Evolutionary conservation across 2,888 invertebrate genomes (phyloP), one percentile per base, ranked within the genome.

Genomic region (Drosophila paracracens): DNA sequence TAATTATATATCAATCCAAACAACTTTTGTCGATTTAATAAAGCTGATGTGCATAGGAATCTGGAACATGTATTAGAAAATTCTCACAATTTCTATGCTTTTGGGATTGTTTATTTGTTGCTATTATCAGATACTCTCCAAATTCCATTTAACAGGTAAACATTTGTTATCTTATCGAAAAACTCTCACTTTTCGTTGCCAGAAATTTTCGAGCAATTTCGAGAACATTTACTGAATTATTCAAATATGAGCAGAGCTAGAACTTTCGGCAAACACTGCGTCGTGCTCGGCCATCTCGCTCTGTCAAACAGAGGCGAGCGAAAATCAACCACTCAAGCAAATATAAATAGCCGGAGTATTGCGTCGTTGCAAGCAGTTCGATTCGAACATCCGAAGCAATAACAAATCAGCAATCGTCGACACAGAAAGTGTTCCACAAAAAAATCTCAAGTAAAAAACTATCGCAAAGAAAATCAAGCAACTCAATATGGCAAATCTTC

Each of bases 401-500:
- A 53, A 63, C 64, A 77, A 56, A 33, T 10, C 40, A n/a, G 29
- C 1, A 27, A 29, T 25, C 13, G 13, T 21, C 16, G 16, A 46
- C 46, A 21, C 13, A 27, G 29, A 16, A 18, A 70, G 31, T 18
- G n/a, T 48, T 48, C 25, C n/a, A 46, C 25, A 2, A 51, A 65
- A 65, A 18, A 43, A 40, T 52, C 13, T 27, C 10, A 31, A 61
- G 25, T 25, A 25, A 21, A 29, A 2, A 43, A 21, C 10, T 16
- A 10, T 21, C 29, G 8, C 7, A 36, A 46, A 7, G 36, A 27
- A 60, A 36, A 31, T 54, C 13, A 40, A 61, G 18, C 16, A n/a
- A 52, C 25, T 25, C 5, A 62, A 64, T 7, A 91, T 91, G 91
- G 74, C 91, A 43, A 77, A 69, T 51, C 76, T 91, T 57, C 89